Evolutionary conservation across 1,140 invertebrate genomes (phyloP).

Genomic region (Solenopsis fugax): DNA sequence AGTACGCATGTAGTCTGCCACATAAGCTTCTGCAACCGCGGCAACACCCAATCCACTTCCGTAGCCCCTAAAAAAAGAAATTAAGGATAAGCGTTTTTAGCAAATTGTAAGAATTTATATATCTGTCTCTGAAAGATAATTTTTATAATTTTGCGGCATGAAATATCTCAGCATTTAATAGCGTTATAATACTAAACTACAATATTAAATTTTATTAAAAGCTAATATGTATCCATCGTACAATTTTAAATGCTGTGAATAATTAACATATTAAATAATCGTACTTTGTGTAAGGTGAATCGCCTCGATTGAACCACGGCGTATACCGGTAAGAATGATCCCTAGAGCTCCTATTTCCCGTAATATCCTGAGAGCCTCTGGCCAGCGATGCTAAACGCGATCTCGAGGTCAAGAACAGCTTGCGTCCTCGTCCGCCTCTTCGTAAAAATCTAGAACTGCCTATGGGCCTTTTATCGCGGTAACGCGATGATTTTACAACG

Average conservation of each 20-base stretch:
- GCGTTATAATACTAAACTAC: not conserved
- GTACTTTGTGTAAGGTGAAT: constrained; percentile 84
- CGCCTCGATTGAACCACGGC: constrained; percentile 83
- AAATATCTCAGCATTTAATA: not conserved
- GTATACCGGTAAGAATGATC: constrained; percentile 83
- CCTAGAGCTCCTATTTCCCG: constrained; percentile 79
- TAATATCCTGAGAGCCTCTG: constrained; percentile 79
- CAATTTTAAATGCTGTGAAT: not conserved
- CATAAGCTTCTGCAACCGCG: constrained; percentile 91
- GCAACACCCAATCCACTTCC: constrained; percentile 85
- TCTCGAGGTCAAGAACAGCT: constrained; percentile 84
- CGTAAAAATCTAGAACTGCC: constrained; percentile 86
- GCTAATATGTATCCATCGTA: not conserved
- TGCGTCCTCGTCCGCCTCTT: constrained; percentile 86
- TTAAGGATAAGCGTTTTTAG: not conserved
- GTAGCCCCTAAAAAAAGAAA: constrained; percentile 80
- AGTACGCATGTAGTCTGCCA: constrained; percentile 93
- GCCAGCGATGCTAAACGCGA: constrained; percentile 85
- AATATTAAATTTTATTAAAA: not conserved
- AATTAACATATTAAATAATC: constrained; percentile 2
- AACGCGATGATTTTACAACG: constrained; percentile 86
- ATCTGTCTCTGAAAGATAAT: not conserved
- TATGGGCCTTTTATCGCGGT: constrained; percentile 86
- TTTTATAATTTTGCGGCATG: not conserved
- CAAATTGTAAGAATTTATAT: not conserved